Evolutionary conservation across 1,140 invertebrate genomes (phyloP).

Genomic region (Micrasema longulum): DNA sequence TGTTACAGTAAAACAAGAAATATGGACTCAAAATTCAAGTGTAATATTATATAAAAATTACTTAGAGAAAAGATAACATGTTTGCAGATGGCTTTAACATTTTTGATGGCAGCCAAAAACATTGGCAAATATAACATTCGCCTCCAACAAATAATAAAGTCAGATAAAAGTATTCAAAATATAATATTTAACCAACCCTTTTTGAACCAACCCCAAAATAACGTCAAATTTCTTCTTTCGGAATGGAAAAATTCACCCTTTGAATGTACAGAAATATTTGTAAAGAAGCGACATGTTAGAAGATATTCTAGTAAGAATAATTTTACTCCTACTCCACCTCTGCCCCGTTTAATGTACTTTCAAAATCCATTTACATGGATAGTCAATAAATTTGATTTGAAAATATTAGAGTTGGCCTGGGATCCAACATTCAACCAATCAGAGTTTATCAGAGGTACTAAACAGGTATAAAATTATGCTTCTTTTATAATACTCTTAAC

Average conservation of each 20-base stretch:
- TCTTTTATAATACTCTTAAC: too few relatives aligned
- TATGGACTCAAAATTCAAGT: too few relatives aligned
- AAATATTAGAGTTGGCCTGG: constrained; percentile 32
- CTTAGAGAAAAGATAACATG: background rate
- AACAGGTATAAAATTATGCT: constrained; percentile 15
- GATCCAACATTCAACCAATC: constrained; percentile 33
- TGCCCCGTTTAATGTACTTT: constrained; percentile 28
- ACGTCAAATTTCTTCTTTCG: too few relatives aligned
- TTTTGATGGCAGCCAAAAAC: constrained; percentile 15
- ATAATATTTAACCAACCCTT: too few relatives aligned
- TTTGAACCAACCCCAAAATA: too few relatives aligned
- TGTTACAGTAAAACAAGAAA: too few relatives aligned
- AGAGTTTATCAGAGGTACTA: constrained; percentile 36
- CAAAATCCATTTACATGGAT: constrained; percentile 40
- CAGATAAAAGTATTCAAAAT: constrained; percentile 1
- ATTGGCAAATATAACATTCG: constrained; percentile 5
- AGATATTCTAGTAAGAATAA: constrained; percentile 2
- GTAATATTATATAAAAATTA: background rate
- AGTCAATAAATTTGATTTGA: constrained; percentile 38
- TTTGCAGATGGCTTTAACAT: constrained; percentile 23
- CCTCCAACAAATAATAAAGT: background rate
- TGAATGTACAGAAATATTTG: constrained; percentile 24
- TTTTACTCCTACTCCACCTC: background rate
- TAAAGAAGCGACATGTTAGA: constrained; percentile 12
- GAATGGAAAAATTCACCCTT: background rate